These are phyloP conservation scores for Tupaia tana DNA, from an alignment of 2,113 vertebrate genomes.

Conservation along the genomic window DNA sequence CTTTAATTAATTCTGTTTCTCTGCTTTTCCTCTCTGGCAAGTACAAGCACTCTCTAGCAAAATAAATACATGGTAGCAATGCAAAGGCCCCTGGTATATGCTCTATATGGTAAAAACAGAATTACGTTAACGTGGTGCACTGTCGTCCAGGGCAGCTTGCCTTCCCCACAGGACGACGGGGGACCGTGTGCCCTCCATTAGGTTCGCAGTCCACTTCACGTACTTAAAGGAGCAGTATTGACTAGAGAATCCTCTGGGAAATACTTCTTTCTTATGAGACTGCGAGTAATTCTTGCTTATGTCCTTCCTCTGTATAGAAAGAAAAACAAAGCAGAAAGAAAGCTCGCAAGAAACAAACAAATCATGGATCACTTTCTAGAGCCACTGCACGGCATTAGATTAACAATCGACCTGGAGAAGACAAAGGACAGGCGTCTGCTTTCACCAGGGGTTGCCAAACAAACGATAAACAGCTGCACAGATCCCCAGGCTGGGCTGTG, in stretches of 20 bases:
- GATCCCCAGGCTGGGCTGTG: neutral
- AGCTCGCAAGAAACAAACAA: neutral
- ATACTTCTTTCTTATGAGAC: neutral
- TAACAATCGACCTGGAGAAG: constrained; percentile 4
- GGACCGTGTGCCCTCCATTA: neutral
- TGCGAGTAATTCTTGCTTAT: neutral
- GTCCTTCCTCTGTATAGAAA: neutral
- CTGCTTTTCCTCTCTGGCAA: no score
- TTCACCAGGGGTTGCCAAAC: neutral
- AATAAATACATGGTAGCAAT: no score
- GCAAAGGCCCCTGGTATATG: neutral
- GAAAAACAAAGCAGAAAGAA: constrained; percentile 44
- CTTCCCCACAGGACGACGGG: neutral
- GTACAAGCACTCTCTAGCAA: no score
- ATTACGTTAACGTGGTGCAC: accelerated
- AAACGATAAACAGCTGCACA: neutral
- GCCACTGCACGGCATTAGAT: neutral
- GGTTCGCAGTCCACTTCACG: neutral
- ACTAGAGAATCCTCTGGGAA: constrained; percentile 36
- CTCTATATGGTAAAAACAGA: neutral
- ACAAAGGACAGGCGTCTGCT: neutral
- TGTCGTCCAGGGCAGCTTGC: neutral
- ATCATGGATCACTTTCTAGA: constrained; percentile 16
- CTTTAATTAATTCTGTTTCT: no score
- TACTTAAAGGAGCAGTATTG: neutral